These are phyloP conservation scores for Cerastis rubricosa DNA, from an alignment of 2,888 invertebrate genomes.

Conservation along the genomic window DNA sequence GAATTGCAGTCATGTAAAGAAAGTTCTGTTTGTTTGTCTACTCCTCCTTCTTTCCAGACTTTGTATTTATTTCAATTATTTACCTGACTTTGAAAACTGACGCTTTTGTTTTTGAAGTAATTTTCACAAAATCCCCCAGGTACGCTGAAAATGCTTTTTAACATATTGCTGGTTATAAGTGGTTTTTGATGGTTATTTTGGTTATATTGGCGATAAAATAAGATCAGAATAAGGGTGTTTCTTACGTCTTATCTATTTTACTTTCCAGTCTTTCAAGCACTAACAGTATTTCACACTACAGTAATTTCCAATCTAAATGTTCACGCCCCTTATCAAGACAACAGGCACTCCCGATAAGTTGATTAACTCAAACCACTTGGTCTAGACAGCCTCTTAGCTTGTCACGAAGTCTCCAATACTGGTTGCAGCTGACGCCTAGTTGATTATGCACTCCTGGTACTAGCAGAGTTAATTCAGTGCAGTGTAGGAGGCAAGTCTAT, in stretches of 20 bases:
- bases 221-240: neutral
- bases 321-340: slow-evolving; percentile 51
- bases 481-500: slow-evolving; percentile 50
- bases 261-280: neutral
- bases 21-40: slow-evolving; percentile 43
- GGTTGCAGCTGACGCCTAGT: slow-evolving; percentile 41
- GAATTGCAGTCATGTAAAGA: slow-evolving; percentile 46
- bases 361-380: slow-evolving; percentile 37
- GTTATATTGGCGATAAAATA: neutral
- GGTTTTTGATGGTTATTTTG: neutral
- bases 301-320: slow-evolving; percentile 51
- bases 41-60: neutral
- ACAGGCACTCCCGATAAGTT: slow-evolving; percentile 42
- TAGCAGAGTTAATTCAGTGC: slow-evolving; percentile 14
- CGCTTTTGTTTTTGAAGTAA: neutral
- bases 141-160: neutral
- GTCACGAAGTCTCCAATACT: slow-evolving; percentile 46
- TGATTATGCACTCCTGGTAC: slow-evolving; percentile 57
- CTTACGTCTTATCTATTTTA: neutral
- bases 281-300: slow-evolving; percentile 41
- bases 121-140: neutral
- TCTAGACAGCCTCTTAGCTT: slow-evolving; percentile 48
- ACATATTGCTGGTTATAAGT: neutral
- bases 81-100: neutral
- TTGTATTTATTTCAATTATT: neutral